Evolutionary conservation across 2,113 vertebrate genomes (phyloP).

Genomic region (Spea multiplicata): DNA sequence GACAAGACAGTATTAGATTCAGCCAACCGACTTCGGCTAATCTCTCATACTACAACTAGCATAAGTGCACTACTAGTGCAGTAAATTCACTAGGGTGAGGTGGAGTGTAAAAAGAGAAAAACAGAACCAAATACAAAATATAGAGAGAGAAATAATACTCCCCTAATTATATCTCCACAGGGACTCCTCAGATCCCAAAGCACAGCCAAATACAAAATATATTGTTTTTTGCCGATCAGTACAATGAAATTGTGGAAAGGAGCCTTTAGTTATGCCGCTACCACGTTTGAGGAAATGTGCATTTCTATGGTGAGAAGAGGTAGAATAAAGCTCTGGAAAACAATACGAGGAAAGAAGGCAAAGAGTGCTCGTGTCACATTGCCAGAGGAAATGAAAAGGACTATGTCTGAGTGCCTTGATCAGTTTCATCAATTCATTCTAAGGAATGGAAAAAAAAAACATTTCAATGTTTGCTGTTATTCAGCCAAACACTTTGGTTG

Average conservation of each 20-base stretch:
- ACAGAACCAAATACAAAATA: too few relatives aligned
- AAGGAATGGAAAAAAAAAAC: not conserved
- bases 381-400: not conserved
- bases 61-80: too few relatives aligned
- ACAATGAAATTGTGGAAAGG: not conserved
- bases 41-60: too few relatives aligned
- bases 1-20: too few relatives aligned
- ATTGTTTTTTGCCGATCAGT: not conserved
- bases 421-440: not conserved
- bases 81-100: too few relatives aligned
- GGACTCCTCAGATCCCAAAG: too few relatives aligned
- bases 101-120: too few relatives aligned
- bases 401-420: not conserved
- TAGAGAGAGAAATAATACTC: too few relatives aligned
- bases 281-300: conserved; percentile 1
- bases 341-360: not conserved
- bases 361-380: not conserved
- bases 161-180: too few relatives aligned
- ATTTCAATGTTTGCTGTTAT: not conserved
- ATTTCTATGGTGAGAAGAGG: not conserved
- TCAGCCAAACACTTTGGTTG: not conserved
- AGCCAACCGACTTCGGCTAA: too few relatives aligned
- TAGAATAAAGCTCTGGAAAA: conserved; percentile 1
- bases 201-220: too few relatives aligned
- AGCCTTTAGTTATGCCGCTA: not conserved